phyloP scores from a whole-genome alignment of 2,113 vertebrate species.

The Gadus macrocephalus region DNA sequence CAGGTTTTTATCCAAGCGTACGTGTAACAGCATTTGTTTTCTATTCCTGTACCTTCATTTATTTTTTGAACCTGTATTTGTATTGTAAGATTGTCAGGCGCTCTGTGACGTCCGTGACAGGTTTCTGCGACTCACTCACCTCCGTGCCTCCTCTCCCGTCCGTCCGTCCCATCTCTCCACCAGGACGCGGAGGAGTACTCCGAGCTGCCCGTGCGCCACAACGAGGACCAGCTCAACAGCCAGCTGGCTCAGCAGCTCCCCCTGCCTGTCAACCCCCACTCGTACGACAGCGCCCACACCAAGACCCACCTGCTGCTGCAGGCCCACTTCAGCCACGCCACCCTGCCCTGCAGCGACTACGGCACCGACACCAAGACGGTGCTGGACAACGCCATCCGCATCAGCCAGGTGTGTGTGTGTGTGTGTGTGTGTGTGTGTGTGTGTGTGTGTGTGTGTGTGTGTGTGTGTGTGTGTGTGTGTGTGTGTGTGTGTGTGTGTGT shows the following conservation, averaged over 20 bases:
- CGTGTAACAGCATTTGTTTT: too few relatives aligned
- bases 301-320: conserved; percentile 93
- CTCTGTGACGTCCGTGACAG: too few relatives aligned
- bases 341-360: conserved; percentile 92
- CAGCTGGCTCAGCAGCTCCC: conserved; percentile 89
- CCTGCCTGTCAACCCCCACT: conserved; percentile 87
- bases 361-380: conserved; percentile 94
- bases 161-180: too few relatives aligned
- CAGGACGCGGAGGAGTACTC: conserved; percentile 94
- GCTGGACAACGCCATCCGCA: conserved; percentile 90
- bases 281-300: conserved; percentile 94
- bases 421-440: neutral
- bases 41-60: too few relatives aligned
- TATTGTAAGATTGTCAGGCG: too few relatives aligned
- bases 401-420: conserved; percentile 85
- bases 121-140: too few relatives aligned
- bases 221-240: conserved; percentile 96
- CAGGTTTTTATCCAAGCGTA: too few relatives aligned
- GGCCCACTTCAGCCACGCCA: conserved; percentile 87
- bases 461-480: conserved; percentile 55
- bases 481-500: neutral
- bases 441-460: neutral
- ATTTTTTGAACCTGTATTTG: too few relatives aligned
- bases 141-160: too few relatives aligned
- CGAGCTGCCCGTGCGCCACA: conserved; percentile 95